Percentiles rank a stretch among this genome's conserved stretches.
These are phyloP conservation scores for Psilopsiagon aurifrons DNA, from an alignment of 2,113 vertebrate species.

Conservation along the genomic window DNA sequence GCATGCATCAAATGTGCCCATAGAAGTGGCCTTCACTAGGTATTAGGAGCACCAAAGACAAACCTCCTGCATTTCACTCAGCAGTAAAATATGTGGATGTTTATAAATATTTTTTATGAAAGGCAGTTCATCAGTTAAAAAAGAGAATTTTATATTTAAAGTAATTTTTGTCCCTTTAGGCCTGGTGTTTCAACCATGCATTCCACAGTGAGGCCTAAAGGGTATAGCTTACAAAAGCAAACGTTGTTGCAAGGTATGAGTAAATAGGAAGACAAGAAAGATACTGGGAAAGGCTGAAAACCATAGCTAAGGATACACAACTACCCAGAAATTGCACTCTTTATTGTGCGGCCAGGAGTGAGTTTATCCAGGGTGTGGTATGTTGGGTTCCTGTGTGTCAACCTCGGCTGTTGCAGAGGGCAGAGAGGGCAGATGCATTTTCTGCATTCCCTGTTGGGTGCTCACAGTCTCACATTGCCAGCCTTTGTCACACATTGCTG, in stretches of 20 bases:
- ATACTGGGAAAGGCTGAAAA: not conserved
- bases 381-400: slow-evolving; percentile 3
- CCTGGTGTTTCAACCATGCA: not conserved
- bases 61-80: not conserved
- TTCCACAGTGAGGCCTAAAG: not conserved
- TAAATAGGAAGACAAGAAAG: not conserved
- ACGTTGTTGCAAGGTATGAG: not conserved
- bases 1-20: rapidly evolving
- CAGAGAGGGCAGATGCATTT: not conserved
- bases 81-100: not conserved
- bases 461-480: not conserved
- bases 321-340: not conserved
- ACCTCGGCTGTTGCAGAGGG: not conserved
- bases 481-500: not conserved
- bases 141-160: not conserved
- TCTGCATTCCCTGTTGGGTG: not conserved
- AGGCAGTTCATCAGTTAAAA: not conserved
- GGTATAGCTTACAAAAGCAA: not conserved
- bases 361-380: not conserved
- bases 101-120: not conserved
- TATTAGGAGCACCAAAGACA: not conserved
- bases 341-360: not conserved
- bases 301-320: not conserved
- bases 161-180: not conserved
- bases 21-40: not conserved